These are phyloP conservation scores for Cynopterus brachyotis DNA, from an alignment of 2,113 vertebrate species.

Conservation along the genomic window DNA sequence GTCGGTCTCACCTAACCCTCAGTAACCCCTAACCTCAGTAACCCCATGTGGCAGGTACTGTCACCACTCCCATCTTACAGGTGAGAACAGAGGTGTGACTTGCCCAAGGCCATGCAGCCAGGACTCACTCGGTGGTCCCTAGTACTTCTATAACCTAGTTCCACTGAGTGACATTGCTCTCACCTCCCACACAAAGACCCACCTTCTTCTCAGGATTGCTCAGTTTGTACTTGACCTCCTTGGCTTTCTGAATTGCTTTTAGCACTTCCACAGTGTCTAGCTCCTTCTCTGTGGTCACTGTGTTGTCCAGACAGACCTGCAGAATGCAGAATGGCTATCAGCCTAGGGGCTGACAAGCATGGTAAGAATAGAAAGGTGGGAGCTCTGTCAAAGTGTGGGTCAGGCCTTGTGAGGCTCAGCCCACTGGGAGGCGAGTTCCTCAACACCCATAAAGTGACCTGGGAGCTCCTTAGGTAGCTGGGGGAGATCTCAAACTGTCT, in stretches of 20 bases:
- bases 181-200: neutral
- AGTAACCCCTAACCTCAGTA: neutral
- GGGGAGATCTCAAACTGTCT: neutral
- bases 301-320: constrained; percentile 93
- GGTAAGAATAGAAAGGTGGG: neutral
- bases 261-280: constrained; percentile 97
- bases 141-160: neutral
- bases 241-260: constrained; percentile 99
- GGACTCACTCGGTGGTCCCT: neutral
- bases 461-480: neutral
- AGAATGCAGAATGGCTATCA: neutral
- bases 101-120: neutral
- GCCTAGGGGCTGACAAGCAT: neutral
- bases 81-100: neutral
- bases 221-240: constrained; percentile 93
- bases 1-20: neutral
- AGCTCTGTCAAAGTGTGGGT: neutral
- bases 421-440: neutral
- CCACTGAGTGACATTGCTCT: neutral
- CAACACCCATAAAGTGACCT: neutral
- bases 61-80: too few relatives aligned
- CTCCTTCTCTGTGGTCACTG: constrained; percentile 93
- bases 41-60: neutral
- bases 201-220: constrained; percentile 93
- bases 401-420: neutral